Conservation (phyloP, 2,113 vertebrate genomes). For the Acanthisitta chloris region DNA sequence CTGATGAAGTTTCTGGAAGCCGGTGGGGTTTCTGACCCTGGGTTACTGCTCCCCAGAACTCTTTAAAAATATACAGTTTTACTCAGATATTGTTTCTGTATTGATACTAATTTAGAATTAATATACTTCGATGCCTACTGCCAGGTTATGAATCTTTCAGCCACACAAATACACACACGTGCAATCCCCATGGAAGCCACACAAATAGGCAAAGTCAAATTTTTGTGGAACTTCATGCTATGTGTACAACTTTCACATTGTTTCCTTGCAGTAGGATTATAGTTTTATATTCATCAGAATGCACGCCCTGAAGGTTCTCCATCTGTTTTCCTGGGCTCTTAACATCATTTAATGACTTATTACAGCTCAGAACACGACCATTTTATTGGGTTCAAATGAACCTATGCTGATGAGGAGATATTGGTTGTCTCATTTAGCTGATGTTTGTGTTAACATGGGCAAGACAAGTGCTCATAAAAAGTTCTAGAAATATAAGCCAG, state of each 20-base stretch:
- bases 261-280: not conserved
- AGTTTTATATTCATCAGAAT: conserved; percentile 5
- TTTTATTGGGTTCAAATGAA: conserved; percentile 23
- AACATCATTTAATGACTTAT: conserved; percentile 34
- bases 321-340: conserved; percentile 44
- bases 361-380: not conserved
- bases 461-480: not conserved
- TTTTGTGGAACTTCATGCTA: not conserved
- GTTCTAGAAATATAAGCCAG: not conserved
- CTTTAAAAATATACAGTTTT: not conserved
- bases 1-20: not conserved
- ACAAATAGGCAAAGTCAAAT: not conserved
- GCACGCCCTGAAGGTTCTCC: not conserved
- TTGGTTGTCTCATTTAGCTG: not conserved
- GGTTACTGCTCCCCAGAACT: not conserved
- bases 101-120: not conserved
- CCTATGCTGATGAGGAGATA: not conserved
- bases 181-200: not conserved
- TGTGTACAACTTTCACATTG: not conserved
- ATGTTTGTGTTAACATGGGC: not conserved
- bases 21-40: not conserved
- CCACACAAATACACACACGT: not conserved
- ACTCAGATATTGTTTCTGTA: not conserved
- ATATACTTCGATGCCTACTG: not conserved
- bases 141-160: conserved; percentile 10